Conservation (phyloP, 2,113 vertebrate species). For the Nothoprocta perdicaria region DNA sequence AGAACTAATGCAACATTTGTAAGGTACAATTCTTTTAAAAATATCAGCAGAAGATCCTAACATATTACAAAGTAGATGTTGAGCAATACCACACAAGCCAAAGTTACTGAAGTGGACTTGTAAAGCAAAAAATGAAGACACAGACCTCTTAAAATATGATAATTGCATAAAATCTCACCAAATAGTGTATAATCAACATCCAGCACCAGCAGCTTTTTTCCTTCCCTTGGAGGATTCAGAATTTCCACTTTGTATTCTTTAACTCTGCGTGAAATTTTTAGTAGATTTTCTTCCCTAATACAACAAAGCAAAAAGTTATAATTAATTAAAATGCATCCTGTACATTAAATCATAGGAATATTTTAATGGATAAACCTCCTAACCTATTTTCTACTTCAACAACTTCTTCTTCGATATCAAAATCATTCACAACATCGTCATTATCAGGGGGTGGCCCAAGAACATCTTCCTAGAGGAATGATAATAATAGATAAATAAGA, state of each 20-base stretch:
- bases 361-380: conserved; percentile 32
- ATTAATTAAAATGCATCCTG: conserved; percentile 4
- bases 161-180: conserved; percentile 81
- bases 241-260: conserved; percentile 98
- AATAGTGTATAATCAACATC: conserved; percentile 98
- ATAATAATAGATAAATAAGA: conserved; percentile 2
- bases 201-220: conserved; percentile 93
- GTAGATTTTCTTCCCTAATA: conserved; percentile 94
- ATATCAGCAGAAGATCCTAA: neutral
- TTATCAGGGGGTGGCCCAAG: conserved; percentile 97
- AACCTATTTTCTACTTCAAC: conserved; percentile 98
- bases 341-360: neutral
- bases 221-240: conserved; percentile 93
- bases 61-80: neutral
- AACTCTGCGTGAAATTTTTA: conserved; percentile 95
- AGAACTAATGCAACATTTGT: neutral
- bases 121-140: neutral
- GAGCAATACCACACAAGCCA: neutral
- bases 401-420: conserved; percentile 99
- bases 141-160: fast-evolving
- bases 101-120: neutral
- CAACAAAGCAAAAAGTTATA: conserved; percentile 42
- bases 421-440: conserved; percentile 97
- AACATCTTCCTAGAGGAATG: conserved; percentile 89
- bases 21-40: neutral